Percentiles rank a stretch among this genome's conserved stretches.
Evolutionary conservation across 2,888 invertebrate species (phyloP).

Genomic region (Adineta ricciae): DNA sequence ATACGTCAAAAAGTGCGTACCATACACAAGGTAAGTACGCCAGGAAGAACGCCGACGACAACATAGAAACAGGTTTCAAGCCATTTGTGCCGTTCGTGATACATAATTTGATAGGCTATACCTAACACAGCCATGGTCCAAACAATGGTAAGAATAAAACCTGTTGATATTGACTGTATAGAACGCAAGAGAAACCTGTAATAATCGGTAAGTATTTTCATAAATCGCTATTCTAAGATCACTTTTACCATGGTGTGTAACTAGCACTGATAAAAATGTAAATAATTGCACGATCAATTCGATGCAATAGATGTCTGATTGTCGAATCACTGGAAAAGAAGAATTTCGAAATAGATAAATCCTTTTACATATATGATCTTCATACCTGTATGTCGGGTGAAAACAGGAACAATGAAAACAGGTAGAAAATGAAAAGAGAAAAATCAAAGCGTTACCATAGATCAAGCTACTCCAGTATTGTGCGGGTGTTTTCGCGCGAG

Average conservation of each 20-base stretch:
- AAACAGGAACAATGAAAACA: conserved; percentile 77
- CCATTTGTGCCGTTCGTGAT: conserved; percentile 76
- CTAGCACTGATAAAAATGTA: conserved; percentile 94
- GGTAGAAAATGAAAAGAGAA: conserved; percentile 76
- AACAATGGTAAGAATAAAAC: conserved; percentile 45
- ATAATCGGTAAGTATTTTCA: conserved; percentile 22
- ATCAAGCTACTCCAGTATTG: conserved; percentile 72
- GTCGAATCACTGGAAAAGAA: conserved; percentile 39
- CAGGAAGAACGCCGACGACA: conserved; percentile 75
- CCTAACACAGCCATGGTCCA: conserved; percentile 82
- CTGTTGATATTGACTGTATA: conserved; percentile 34
- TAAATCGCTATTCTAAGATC: background rate
- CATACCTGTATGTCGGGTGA: conserved; percentile 46
- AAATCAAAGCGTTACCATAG: conserved; percentile 72
- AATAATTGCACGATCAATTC: conserved; percentile 89
- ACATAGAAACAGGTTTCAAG: conserved; percentile 80
- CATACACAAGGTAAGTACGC: conserved; percentile 59
- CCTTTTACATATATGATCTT: background rate
- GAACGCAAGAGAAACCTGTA: conserved; percentile 45
- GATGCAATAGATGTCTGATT: conserved; percentile 74
- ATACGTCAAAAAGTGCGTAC: conserved; percentile 39
- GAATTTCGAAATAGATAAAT: too few species aligned
- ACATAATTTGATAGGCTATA: conserved; percentile 86
- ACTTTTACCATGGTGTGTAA: conserved; percentile 75
- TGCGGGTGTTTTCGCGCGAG: conserved; percentile 54